Base-by-base conservation (phyloP, 23 tunicate genomes). In the Halocynthia aurantium region DNA sequence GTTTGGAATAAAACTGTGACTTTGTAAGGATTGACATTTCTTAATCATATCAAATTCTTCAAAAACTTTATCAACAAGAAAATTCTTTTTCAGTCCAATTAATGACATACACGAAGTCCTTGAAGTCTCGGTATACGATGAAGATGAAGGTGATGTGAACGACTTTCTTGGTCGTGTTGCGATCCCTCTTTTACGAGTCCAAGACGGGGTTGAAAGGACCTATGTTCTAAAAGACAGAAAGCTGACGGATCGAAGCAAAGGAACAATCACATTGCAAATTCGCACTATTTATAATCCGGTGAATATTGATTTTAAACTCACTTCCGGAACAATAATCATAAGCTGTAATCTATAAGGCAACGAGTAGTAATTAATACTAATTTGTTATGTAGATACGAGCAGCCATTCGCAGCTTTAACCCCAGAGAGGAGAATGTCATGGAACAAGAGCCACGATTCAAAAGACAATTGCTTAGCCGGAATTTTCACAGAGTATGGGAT, bases 1-100 rank as follows among this genome's bases (percentile, higher is more conserved):
- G 93, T 85, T n/a, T 96, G 99, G 99, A 84, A 96, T 83, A 61
- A 90, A 69, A 83, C 73, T 6, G 87, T 91, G 61, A 86, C 57
- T 22, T 92, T 92, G 97, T 91, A 52, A 91, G 97, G 76, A 22
- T 50, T 54, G 44, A 76, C 21, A 1, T 15, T 58, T 15, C 63
- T n/a, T 58, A 58, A 58, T n/a, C n/a, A 58, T 58, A 58, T n/a
- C 4, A n/a, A 31, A 31, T 31, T 31, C 44, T 31, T 31, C 44
- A 31, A 31, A 31, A 31, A 31, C 44, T 4, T 31, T 31, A 31
- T 31, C 44, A 31, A 31, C 44, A 31, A 31, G n/a, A 19, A 5
- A 15, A 5, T 68, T 50, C n/a, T 52, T 18, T 76, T 61, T 9
- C 91, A 91, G 97, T 69, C 93, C 98, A 11, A 73, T 92, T 19